phyloP scores from a whole-genome alignment of 2,888 invertebrate species.

The Deilephila elpenor region DNA sequence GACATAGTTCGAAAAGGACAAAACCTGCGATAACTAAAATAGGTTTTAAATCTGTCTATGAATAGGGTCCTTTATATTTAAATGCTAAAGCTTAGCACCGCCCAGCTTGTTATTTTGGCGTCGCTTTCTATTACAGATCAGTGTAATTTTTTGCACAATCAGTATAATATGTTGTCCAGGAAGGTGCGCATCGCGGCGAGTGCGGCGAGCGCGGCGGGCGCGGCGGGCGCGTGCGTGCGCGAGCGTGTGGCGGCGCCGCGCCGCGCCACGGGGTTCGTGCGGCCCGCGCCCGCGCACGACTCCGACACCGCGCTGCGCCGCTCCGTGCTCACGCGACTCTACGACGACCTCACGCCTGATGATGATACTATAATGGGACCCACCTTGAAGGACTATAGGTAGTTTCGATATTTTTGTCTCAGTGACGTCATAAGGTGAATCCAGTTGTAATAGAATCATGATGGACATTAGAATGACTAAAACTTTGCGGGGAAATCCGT shows the following conservation, averaged over 20 bases:
- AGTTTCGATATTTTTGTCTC: slow-evolving; percentile 29
- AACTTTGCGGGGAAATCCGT: background rate
- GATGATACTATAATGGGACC: slow-evolving; percentile 49
- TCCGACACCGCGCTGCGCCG: slow-evolving; percentile 46
- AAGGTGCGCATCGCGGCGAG: slow-evolving; percentile 59
- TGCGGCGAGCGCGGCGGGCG: slow-evolving; percentile 34
- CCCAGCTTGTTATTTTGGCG: no score
- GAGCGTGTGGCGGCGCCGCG: slow-evolving; percentile 38
- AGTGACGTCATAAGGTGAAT: background rate
- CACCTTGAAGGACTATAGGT: slow-evolving; percentile 70
- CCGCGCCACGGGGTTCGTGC: slow-evolving; percentile 50
- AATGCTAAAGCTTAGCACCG: no score
- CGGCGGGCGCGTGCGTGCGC: slow-evolving; percentile 33
- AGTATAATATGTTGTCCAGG: slow-evolving; percentile 37
- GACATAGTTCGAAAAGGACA: no score
- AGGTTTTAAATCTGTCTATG: no score
- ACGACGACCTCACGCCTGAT: slow-evolving; percentile 49
- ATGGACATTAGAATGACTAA: background rate
- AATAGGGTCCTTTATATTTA: no score
- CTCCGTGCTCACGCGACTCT: slow-evolving; percentile 61
- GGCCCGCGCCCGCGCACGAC: slow-evolving; percentile 36
- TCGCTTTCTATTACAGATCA: no score
- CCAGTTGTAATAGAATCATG: background rate
- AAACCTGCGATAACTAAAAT: no score
- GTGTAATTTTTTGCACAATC: no score